phyloP scores from a whole-genome alignment of 1,140 invertebrate genomes.

The Aphidius gifuensis region DNA sequence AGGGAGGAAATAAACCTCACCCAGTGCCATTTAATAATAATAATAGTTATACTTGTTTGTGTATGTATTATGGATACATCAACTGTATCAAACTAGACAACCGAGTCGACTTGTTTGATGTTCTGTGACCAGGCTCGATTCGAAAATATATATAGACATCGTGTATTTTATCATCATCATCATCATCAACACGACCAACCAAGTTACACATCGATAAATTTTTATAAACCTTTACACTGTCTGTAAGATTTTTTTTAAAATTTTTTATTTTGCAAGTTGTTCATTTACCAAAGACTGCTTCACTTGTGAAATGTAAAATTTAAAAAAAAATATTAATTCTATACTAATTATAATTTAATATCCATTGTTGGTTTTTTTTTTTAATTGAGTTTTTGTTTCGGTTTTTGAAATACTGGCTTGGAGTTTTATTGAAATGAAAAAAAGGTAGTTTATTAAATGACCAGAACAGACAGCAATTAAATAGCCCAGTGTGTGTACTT shows the following conservation, averaged over 20 bases:
- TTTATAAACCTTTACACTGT: slow-evolving; percentile 15
- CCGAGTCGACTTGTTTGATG: slow-evolving; percentile 10
- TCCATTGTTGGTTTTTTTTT: too few relatives aligned
- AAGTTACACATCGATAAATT: slow-evolving; percentile 18
- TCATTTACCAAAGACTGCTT: too few relatives aligned
- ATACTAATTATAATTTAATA: not conserved
- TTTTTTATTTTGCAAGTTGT: too few relatives aligned
- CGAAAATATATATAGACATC: slow-evolving; percentile 2
- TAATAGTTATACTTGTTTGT: not conserved
- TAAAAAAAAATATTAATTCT: too few relatives aligned
- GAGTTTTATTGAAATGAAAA: too few relatives aligned
- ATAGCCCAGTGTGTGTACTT: not conserved
- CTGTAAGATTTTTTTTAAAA: not conserved
- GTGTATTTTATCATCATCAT: not conserved
- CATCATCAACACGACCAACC: not conserved
- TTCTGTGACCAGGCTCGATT: slow-evolving; percentile 21
- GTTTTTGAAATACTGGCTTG: too few relatives aligned
- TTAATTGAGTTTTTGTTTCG: too few relatives aligned
- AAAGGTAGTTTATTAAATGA: too few relatives aligned
- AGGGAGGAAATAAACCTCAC: not conserved
- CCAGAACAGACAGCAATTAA: too few relatives aligned
- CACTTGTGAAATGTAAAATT: too few relatives aligned
- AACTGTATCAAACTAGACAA: too few relatives aligned
- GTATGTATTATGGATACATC: not conserved
- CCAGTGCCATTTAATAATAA: slow-evolving; percentile 2